Evolutionary conservation across 1,140 invertebrate species (phyloP), one percentile per base, ranked within the genome.

Genomic region (Leptopilina boulardi): DNA sequence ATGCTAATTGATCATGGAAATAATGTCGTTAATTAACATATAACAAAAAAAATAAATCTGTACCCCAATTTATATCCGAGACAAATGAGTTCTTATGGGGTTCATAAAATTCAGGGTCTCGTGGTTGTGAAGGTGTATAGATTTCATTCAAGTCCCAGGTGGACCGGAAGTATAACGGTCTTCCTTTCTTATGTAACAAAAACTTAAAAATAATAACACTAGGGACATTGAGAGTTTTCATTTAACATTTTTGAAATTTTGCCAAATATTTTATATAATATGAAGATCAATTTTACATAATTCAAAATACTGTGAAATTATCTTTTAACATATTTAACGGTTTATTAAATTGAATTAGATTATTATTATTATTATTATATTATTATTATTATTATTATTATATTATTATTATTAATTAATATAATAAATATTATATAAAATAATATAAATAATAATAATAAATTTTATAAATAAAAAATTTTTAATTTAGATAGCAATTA

Each of bases 161-260:
- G 47, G 47, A 51, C 47, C 47, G 47, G 47, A 51, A 51, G 47
- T 51, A n/a, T n/a, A 51, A 51, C 47, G 47, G 44, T 47, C 44
- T 13, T 47, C 44, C 18, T 18, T 51, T 51, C 47, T 51, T 51
- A 51, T n/a, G 47, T 51, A 51, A 18, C 47, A 51, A 47, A n/a
- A 13, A 47, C 13, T 47, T 47, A 47, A n/a, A 47, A 13, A n/a
- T 13, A 47, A 47, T 47, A 47, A 47, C 13, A n/a, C n/a, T n/a
- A 47, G 15, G n/a, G 44, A 47, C n/a, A n/a, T 4, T n/a, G 44
- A 3, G 44, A 47, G 3, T 47, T 47, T 47, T 47, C 30, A 34
- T 47, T 47, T 8, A 44, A 6, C 1, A 44, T 44, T 11, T 11
- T 8, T 41, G 2, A 44, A 44, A 44, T 3, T 15, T 44, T 15